phyloP scores from a whole-genome alignment of 2,113 vertebrate species.

The Ophthalmolycus amberensis region DNA sequence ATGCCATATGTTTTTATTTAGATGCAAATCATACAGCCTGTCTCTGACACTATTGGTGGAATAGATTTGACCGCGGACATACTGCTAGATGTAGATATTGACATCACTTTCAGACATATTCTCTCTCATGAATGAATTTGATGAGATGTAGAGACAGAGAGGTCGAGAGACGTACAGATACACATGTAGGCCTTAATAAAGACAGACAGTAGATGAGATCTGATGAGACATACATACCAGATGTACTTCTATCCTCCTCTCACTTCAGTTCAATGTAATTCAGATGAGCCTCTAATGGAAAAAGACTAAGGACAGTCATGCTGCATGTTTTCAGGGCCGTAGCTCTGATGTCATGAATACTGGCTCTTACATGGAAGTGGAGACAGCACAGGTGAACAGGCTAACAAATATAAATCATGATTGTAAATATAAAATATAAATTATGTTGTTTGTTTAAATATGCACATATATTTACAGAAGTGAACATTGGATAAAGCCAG shows the following conservation, averaged over 20 bases:
- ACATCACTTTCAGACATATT: background rate
- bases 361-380: background rate
- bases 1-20: slow-evolving; percentile 48
- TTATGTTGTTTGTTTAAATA: too few relatives aligned
- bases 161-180: background rate
- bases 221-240: background rate
- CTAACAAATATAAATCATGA: too few relatives aligned
- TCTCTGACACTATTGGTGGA: background rate
- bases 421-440: too few relatives aligned
- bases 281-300: background rate
- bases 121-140: background rate
- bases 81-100: background rate
- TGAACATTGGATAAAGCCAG: too few relatives aligned
- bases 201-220: background rate
- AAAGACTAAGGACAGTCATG: background rate
- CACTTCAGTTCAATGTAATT: background rate
- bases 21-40: slow-evolving; percentile 3
- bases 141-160: background rate
- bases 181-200: background rate
- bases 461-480: too few relatives aligned
- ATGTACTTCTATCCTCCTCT: background rate
- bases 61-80: background rate
- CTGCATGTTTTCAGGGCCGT: background rate
- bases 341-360: background rate
- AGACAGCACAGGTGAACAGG: background rate